These are phyloP conservation scores for Adelges cooleyi DNA, from an alignment of 1,140 invertebrate species.

Conservation along the genomic window DNA sequence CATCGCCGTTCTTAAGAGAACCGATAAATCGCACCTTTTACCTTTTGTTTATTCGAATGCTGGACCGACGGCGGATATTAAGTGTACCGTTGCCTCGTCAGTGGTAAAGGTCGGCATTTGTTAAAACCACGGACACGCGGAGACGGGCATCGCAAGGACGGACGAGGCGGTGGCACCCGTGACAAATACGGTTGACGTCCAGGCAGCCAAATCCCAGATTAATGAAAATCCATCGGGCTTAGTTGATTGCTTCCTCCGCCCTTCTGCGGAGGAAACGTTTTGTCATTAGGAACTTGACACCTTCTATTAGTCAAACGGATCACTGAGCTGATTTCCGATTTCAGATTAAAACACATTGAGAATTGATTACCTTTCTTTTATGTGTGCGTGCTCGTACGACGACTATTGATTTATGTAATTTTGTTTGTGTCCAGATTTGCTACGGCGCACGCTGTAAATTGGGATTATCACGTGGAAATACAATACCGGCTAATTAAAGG, in stretches of 20 bases:
- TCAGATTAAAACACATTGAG: slow-evolving; percentile 11
- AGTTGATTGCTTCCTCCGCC: slow-evolving; percentile 18
- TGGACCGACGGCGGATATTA: slow-evolving; percentile 5
- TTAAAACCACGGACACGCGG: background rate
- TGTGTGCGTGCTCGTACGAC: no score
- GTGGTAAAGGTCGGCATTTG: slow-evolving; percentile 9
- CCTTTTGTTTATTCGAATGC: slow-evolving; percentile 10
- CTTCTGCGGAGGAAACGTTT: slow-evolving; percentile 4
- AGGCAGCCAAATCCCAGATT: slow-evolving; percentile 10
- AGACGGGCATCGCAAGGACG: background rate
- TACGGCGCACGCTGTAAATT: no score
- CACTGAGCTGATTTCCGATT: slow-evolving; percentile 15
- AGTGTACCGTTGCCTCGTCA: background rate
- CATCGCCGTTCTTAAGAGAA: background rate
- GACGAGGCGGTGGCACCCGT: background rate
- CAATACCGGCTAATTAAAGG: no score
- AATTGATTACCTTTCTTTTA: background rate
- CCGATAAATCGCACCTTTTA: background rate
- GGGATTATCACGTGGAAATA: no score
- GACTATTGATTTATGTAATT: slow-evolving; percentile 3
- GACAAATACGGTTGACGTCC: slow-evolving; percentile 27
- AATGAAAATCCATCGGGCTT: slow-evolving; percentile 25
- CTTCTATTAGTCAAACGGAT: slow-evolving; percentile 26
- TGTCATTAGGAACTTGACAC: slow-evolving; percentile 24
- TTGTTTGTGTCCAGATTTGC: no score